Evolutionary conservation across 2,888 invertebrate species (phyloP).

Genomic region (Polietes domitor): DNA sequence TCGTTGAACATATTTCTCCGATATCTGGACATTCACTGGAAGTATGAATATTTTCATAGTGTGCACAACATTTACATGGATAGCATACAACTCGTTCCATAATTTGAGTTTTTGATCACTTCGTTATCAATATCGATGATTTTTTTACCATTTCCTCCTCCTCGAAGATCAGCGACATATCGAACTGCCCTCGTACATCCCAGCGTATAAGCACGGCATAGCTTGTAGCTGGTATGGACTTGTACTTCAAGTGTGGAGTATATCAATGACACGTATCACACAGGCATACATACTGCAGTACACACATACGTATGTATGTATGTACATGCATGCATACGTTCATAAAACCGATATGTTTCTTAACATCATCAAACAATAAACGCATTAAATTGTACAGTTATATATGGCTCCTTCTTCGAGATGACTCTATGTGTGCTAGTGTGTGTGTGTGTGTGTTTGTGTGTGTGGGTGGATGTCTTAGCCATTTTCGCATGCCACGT

Average conservation of each 20-base stretch:
- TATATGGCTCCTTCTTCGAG: slow-evolving; percentile 21
- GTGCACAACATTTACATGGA: too few species aligned
- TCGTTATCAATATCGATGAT: too few species aligned
- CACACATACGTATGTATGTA: background rate
- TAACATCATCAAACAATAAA: slow-evolving; percentile 52
- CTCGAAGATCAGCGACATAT: background rate
- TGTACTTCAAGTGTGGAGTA: background rate
- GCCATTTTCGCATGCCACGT: background rate
- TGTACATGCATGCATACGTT: slow-evolving; percentile 9
- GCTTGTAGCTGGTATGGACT: slow-evolving; percentile 9
- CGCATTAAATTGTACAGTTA: slow-evolving; percentile 52
- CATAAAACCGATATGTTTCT: slow-evolving; percentile 41
- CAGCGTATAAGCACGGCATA: background rate
- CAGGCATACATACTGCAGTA: background rate
- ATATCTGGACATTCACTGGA: too few species aligned
- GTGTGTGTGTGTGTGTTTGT: background rate
- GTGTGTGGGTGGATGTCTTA: background rate
- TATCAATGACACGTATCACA: slow-evolving; percentile 21
- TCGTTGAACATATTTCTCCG: too few species aligned
- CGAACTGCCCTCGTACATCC: too few species aligned
- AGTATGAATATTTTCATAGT: too few species aligned
- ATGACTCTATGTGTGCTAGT: background rate
- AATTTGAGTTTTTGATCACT: too few species aligned
- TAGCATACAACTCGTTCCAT: too few species aligned
- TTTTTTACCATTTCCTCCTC: too few species aligned